Percentiles rank a stretch among this genome's conserved stretches.
Conservation (phyloP, 2,888 invertebrate genomes). For the Ochropleura plecta region DNA sequence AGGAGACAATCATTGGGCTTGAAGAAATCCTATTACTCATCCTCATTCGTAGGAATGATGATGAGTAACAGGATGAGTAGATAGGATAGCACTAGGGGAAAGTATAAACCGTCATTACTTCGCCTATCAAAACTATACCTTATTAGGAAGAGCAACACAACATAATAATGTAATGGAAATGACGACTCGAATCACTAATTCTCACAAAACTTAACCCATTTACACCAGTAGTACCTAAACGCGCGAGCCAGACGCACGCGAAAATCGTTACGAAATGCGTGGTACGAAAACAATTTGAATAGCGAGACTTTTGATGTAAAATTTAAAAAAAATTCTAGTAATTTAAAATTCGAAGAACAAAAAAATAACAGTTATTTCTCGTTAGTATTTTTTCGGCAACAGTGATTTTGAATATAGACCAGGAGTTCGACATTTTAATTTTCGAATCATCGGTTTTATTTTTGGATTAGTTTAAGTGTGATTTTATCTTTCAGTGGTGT, state of each 20-base stretch:
- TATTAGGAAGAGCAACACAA: conserved; percentile 4
- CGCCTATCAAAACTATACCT: not conserved
- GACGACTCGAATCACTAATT: conserved; percentile 4
- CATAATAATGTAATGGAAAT: conserved; percentile 15
- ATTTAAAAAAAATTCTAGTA: not conserved
- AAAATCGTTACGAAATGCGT: conserved; percentile 1
- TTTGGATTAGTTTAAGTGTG: not conserved
- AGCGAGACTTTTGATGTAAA: not conserved
- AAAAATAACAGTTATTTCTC: conserved; percentile 18
- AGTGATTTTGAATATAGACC: not conserved
- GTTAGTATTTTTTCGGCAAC: conserved; percentile 13
- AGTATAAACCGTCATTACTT: not conserved
- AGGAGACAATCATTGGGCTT: not conserved
- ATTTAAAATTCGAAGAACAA: not conserved
- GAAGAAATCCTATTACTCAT: not conserved
- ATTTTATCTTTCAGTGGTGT: not conserved
- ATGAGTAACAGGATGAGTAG: no score
- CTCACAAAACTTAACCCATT: conserved; percentile 15
- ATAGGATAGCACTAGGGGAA: not conserved
- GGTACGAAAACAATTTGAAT: conserved; percentile 8
- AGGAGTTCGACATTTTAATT: not conserved
- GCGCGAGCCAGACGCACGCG: conserved; percentile 16
- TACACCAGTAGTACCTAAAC: conserved; percentile 26
- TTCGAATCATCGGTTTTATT: not conserved
- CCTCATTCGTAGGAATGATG: no score